Evolutionary conservation across 2,797 vertebrate genomes (phyloP), one percentile per base, ranked within the genome.

Genomic region (Sebastes iracundus): DNA sequence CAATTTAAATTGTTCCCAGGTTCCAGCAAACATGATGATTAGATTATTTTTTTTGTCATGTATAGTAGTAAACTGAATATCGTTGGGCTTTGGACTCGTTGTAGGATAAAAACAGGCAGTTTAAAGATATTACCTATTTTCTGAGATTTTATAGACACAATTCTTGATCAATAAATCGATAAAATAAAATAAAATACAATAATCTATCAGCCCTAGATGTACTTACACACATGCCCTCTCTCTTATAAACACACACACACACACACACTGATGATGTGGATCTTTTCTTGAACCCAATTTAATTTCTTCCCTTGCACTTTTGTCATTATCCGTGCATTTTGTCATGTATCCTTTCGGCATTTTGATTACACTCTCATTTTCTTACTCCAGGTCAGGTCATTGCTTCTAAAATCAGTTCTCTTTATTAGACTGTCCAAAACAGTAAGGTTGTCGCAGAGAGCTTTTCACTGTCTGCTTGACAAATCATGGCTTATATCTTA

Each of bases 401-500:
- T 64, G 58, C 74, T 61, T 65, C 35, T 73, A 9, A 75, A 77
- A 72, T 63, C 22, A 68, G 32, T 33, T 18, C 28, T 75, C 11
- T 75, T 80, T 77, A 32, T 80, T 52, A 56, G 8, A 71, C 56
- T 1, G 7, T 49, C 27, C 2, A 56, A 79, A 80, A 69, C 2
- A 11, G 52, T 38, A 23, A 65, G 62, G 64, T 49, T 67, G 66
- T 72, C 68, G 65, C 6, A n/a, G 35, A 55, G 55, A 28, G 63
- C 35, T 77, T 58, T 49, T 75, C 67, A 27, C 10, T 12, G 49
- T 70, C 78, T 77, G 9, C 46, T 56, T 77, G 62, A 72, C 23
- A 77, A 79, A 80, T 70, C 63, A 49, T 38, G 56, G 18, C 66
- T 61, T 59, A 65, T 85, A 67, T 77, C 25, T 30, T 74, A 68